A percentile compares a stretch with the other conserved stretches of the same genome.
These are phyloP conservation scores for Parnassius apollo DNA, from an alignment of 2,888 invertebrate species.

Conservation along the genomic window DNA sequence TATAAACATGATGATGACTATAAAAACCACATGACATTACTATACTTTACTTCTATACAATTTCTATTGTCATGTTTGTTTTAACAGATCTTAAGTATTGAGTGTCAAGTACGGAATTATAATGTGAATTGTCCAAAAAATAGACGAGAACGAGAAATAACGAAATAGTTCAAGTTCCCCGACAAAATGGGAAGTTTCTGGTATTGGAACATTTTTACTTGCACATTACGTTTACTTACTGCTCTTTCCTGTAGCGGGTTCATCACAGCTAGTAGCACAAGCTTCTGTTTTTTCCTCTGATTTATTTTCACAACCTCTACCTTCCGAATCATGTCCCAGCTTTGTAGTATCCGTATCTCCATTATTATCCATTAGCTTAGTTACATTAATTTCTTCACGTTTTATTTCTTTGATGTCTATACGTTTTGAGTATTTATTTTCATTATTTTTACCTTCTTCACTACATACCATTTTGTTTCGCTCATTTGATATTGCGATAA, in stretches of 20 bases:
- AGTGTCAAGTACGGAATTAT: too few relatives aligned
- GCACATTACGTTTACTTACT: background rate
- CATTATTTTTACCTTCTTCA: background rate
- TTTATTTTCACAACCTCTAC: constrained; percentile 24
- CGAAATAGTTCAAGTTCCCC: too few relatives aligned
- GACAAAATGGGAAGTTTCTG: too few relatives aligned
- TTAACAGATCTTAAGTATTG: too few relatives aligned
- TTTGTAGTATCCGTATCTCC: background rate
- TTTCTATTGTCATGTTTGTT: too few relatives aligned
- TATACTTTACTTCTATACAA: too few relatives aligned
- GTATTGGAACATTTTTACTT: too few relatives aligned
- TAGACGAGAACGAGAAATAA: too few relatives aligned
- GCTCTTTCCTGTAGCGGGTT: background rate
- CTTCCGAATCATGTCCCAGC: constrained; percentile 22
- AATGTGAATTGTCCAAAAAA: too few relatives aligned
- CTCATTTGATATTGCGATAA: background rate
- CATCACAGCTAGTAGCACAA: background rate
- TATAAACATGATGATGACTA: too few relatives aligned
- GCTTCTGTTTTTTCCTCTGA: background rate
- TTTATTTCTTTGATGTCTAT: constrained; percentile 27
- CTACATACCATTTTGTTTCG: background rate
- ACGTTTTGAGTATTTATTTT: constrained; percentile 6
- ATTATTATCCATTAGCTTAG: constrained; percentile 2
- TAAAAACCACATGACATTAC: too few relatives aligned
- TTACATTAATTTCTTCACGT: background rate